Percentiles rank a stretch among this genome's conserved stretches.
Conservation (phyloP, 2,113 vertebrate species). For the Spermophilus dauricus region DNA sequence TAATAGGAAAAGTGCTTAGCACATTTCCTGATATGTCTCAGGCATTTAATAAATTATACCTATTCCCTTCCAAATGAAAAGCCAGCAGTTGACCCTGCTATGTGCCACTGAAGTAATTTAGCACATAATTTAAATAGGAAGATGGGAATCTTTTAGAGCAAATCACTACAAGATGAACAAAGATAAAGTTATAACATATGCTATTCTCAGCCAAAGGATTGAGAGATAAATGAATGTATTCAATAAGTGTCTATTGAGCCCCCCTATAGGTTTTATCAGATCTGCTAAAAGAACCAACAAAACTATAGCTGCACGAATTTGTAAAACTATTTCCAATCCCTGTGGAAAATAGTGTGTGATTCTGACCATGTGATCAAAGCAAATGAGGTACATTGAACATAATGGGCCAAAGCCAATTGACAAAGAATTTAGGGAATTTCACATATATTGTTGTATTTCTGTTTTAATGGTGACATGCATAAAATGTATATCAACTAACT, state of each 20-base stretch:
- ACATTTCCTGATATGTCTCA: not conserved
- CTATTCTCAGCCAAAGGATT: slow-evolving; percentile 51
- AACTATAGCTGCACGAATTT: not conserved
- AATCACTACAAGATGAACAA: not conserved
- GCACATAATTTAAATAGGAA: slow-evolving; percentile 57
- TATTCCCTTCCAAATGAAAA: slow-evolving; percentile 54
- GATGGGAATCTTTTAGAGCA: slow-evolving; percentile 48
- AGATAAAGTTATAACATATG: slow-evolving; percentile 59
- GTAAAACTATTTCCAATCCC: slow-evolving; percentile 40
- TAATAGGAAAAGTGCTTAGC: not conserved
- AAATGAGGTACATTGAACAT: not conserved
- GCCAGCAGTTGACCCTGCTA: slow-evolving; percentile 2
- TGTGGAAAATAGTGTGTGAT: not conserved
- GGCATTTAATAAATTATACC: slow-evolving; percentile 43
- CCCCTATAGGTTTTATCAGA: not conserved
- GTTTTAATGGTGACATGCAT: slow-evolving; percentile 23
- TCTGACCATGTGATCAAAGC: not conserved
- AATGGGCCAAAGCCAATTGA: not conserved
- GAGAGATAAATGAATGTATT: slow-evolving; percentile 27
- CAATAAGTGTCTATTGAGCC: not conserved
- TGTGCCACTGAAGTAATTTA: slow-evolving; percentile 28
- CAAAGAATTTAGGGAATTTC: not conserved
- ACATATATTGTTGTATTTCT: not conserved
- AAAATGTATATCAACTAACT: not conserved
- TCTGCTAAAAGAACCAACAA: not conserved